phyloP scores from a whole-genome alignment of 2,113 vertebrate species.

The Polypterus senegalus region DNA sequence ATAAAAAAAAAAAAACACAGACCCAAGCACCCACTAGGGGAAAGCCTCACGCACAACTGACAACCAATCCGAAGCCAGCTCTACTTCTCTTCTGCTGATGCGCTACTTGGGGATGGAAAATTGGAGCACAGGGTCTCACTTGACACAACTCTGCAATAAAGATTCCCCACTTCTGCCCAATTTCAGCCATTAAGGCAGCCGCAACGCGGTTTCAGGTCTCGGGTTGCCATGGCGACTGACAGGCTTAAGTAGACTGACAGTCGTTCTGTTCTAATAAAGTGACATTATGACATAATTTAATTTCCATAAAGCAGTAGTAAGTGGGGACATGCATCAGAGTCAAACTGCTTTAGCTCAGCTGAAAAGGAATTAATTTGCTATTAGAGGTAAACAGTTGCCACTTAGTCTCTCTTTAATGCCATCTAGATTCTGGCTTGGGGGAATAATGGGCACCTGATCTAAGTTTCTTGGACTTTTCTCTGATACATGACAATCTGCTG shows the following conservation, averaged over 20 bases:
- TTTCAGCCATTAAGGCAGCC: slow-evolving; percentile 60
- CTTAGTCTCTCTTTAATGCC: too few relatives aligned
- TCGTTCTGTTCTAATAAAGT: slow-evolving; percentile 46
- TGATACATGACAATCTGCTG: too few relatives aligned
- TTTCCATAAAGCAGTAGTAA: slow-evolving; percentile 40
- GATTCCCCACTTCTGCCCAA: slow-evolving; percentile 56
- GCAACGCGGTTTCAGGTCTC: slow-evolving; percentile 53
- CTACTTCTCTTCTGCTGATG: slow-evolving; percentile 13
- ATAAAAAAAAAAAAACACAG: too few relatives aligned
- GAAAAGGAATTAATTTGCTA: slow-evolving; percentile 36
- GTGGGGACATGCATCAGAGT: slow-evolving; percentile 23
- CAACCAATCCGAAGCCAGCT: slow-evolving; percentile 1
- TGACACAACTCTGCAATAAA: slow-evolving; percentile 49
- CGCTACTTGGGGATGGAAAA: slow-evolving; percentile 40
- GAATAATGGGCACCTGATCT: too few relatives aligned
- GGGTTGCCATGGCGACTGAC: slow-evolving; percentile 56
- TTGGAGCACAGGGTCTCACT: slow-evolving; percentile 38
- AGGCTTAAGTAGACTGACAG: slow-evolving; percentile 49
- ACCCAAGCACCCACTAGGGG: too few relatives aligned
- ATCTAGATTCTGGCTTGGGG: too few relatives aligned
- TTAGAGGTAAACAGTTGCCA: slow-evolving; percentile 21
- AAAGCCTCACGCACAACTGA: not conserved
- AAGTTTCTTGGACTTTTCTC: too few relatives aligned
- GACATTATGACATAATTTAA: slow-evolving; percentile 48
- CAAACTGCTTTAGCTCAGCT: slow-evolving; percentile 32